Conservation (phyloP, 2,113 vertebrate species). For the Natator depressus region DNA sequence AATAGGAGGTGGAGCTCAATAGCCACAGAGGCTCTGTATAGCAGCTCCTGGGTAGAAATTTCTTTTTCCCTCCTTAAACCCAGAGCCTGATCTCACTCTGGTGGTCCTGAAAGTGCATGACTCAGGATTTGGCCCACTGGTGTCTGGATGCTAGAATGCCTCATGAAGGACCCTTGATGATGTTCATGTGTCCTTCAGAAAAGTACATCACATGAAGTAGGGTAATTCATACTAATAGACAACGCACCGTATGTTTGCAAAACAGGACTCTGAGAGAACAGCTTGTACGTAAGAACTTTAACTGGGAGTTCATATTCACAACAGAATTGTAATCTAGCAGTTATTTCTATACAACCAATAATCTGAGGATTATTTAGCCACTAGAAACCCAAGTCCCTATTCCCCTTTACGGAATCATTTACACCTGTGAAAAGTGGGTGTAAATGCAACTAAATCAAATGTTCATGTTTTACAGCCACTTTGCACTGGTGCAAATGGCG, state of each 20-base stretch:
- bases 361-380: not conserved
- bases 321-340: not conserved
- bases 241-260: not conserved
- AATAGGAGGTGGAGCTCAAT: not conserved
- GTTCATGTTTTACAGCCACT: not conserved
- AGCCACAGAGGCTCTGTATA: not conserved
- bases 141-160: not conserved
- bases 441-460: not conserved
- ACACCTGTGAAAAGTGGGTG: not conserved
- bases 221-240: not conserved
- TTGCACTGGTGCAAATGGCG: no score
- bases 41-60: not conserved
- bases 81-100: not conserved
- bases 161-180: not conserved
- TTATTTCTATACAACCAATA: not conserved
- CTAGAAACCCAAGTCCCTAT: not conserved
- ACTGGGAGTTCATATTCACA: not conserved
- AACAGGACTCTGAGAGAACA: not conserved
- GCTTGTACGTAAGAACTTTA: not conserved
- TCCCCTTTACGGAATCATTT: not conserved
- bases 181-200: not conserved
- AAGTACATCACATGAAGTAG: not conserved
- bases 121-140: not conserved
- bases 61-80: not conserved
- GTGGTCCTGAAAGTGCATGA: not conserved